Base-by-base conservation (phyloP, 2,888 invertebrate species). In the Archaeoteleia sp. region DNA sequence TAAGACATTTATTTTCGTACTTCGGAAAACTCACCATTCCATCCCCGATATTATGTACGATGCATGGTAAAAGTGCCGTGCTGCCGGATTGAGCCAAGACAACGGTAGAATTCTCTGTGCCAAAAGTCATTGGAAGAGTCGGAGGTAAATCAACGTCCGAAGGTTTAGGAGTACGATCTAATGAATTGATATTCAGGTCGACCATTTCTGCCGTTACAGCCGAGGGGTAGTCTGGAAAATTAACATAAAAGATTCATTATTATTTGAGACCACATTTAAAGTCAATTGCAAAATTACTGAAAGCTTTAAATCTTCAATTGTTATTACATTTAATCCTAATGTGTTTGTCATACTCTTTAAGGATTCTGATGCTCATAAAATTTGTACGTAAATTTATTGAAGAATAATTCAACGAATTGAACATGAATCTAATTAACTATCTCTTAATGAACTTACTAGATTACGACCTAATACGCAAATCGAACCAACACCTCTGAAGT, bases 71-170 rank as follows among this genome's bases (percentile, higher is more conserved):
- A 61, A 93, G 88, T 1, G 95, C 94, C 0, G 93, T 94, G 62
- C 94, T 93, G 9, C 94, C 94, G 35, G 92, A 93, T 87, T 95
- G 95, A 75, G 95, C 93, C 69, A 92, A 92, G 82, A 95, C 90
- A 37, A 91, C 86, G 0, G 93, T 93, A 70, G 92, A 93, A 83
- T 95, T 95, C 80, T 93, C 92, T 2, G 95, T 95, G 45, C 91
- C 91, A 81, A 95, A 95, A 84, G 90, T 92, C 86, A 93, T 92
- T 80, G 92, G 92, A 53, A 91, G 82, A 67, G 86, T 86, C 1
- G 83, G 79, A 43, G 82, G 80, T 63, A 82, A 73, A 63, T 84
- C 81, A 72, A 81, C 76, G 71, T 84, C 82, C 68, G 81, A 55
- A 9, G 83, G 79, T 62, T 78, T 81, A 13, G 74, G 72, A 42